Evolutionary conservation across 1,140 invertebrate species (phyloP), one percentile per base, ranked within the genome.

Genomic region (Anagrus nilaparvatae): DNA sequence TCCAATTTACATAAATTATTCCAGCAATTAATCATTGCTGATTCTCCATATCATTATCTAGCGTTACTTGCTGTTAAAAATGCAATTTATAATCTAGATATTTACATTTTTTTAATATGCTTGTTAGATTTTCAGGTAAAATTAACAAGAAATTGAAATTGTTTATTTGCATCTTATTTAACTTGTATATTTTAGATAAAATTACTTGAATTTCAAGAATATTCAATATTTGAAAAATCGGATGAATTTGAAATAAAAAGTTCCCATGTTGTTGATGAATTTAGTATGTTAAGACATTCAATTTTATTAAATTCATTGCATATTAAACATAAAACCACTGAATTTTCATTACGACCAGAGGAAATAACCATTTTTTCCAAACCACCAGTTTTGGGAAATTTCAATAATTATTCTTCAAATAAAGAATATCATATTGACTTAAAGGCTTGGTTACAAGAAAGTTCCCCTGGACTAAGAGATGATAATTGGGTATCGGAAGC

Each of bases 61-160:
- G 58, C 59, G 36, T 53, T 69, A 20, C n/a, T 61, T 4, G 47
- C 56, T 6, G 44, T 67, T 9, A 59, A 63, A 43, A 41, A 47
- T 2, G 45, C 60, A 3, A 55, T 69, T 36, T 66, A 61, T 61
- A 69, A 67, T 52, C 39, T 69, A 21, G 60, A 69, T 35, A 49
- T 59, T 41, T 56, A 54, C 9, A 52, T 62, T 27, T 63, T 53
- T 33, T 45, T 69, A 24, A n/a, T 57, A 18, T 48, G 56, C 27
- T 31, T 48, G n/a, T 37, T 63, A 6, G 47, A 69, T 45, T 60
- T 67, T 23, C 54, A 66, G 52, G 66, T 67, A 58, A 43, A 23
- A 32, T 32, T 16, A 31, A 31, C 27, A 13, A 41, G 7, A 40
- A 13, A n/a, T n/a, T 9, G 21, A 21, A 35, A 35, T 23, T 10